Conservation (phyloP, 2,888 invertebrate genomes). For the Diarsia rubi region DNA sequence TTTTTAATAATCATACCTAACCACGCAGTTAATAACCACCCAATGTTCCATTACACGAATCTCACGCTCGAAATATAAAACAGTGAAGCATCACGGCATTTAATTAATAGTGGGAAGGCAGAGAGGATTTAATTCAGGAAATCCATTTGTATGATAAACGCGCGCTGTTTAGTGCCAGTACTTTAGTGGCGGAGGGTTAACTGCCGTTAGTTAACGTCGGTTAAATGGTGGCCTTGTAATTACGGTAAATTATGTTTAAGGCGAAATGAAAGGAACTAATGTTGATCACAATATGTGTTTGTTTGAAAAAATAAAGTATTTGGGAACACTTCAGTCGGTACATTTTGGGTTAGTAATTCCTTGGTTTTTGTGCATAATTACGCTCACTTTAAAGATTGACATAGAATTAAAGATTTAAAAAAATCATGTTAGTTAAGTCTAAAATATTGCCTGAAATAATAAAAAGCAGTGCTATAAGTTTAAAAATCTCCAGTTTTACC, state of each 20-base stretch:
- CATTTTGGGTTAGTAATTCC: background rate
- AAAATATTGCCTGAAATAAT: background rate
- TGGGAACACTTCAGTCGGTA: background rate
- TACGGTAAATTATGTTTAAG: conserved; percentile 24
- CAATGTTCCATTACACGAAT: conserved; percentile 17
- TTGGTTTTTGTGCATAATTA: no score
- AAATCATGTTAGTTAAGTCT: background rate
- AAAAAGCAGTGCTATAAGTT: background rate
- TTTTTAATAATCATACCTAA: conserved; percentile 1
- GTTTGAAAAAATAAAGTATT: background rate
- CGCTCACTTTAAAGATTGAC: background rate
- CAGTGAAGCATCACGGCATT: conserved; percentile 60
- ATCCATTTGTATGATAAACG: conserved; percentile 83
- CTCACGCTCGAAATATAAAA: conserved; percentile 48
- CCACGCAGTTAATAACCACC: background rate
- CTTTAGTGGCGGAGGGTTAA: conserved; percentile 46
- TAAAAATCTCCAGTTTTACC: conserved; percentile 2
- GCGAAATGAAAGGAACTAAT: conserved; percentile 15
- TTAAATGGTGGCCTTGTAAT: conserved; percentile 32
- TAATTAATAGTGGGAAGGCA: conserved; percentile 68
- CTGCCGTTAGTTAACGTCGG: conserved; percentile 45
- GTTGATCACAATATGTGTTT: background rate
- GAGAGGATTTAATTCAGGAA: conserved; percentile 74
- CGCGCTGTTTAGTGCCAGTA: conserved; percentile 68
- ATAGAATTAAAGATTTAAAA: background rate